Percentiles rank a stretch among this genome's conserved stretches.
phyloP scores from a whole-genome alignment of 1,140 invertebrate species.

The Drosophila sproati region DNA sequence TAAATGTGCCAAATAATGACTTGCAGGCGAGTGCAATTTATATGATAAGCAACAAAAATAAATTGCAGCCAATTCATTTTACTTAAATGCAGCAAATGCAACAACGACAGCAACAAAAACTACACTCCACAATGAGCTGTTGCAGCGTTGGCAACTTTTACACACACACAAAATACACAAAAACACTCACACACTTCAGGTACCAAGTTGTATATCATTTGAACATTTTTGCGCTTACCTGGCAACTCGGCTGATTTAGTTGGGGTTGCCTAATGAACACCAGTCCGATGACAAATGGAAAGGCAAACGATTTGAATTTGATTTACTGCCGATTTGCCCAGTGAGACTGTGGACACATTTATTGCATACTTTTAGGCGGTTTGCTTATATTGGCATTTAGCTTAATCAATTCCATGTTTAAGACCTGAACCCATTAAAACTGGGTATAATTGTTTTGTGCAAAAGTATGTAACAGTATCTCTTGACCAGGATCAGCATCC shows the following conservation, averaged over 20 bases:
- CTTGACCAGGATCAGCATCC: too few species aligned
- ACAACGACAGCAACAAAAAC: constrained; percentile 32
- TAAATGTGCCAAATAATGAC: constrained; percentile 82
- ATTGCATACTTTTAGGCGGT: constrained; percentile 27
- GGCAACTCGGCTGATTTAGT: constrained; percentile 59
- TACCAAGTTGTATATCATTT: constrained; percentile 55
- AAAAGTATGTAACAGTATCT: too few species aligned
- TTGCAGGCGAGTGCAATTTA: constrained; percentile 80
- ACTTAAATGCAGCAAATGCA: constrained; percentile 66
- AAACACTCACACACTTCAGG: constrained; percentile 10
- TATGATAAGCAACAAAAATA: constrained; percentile 82
- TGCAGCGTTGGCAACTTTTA: constrained; percentile 50
- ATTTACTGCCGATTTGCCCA: constrained; percentile 11
- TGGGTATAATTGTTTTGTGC: too few species aligned
- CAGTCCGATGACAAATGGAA: constrained; percentile 8
- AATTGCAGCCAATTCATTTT: constrained; percentile 81
- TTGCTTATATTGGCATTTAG: not conserved
- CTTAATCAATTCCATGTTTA: too few species aligned
- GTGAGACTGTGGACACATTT: too few species aligned
- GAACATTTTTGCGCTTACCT: constrained; percentile 51
- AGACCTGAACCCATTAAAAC: too few species aligned
- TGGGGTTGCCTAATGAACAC: constrained; percentile 52
- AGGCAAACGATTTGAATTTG: not conserved
- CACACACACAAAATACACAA: constrained; percentile 12
- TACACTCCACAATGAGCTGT: constrained; percentile 35